Conservation (phyloP, 2,888 invertebrate species). For the Elysia crispata region DNA sequence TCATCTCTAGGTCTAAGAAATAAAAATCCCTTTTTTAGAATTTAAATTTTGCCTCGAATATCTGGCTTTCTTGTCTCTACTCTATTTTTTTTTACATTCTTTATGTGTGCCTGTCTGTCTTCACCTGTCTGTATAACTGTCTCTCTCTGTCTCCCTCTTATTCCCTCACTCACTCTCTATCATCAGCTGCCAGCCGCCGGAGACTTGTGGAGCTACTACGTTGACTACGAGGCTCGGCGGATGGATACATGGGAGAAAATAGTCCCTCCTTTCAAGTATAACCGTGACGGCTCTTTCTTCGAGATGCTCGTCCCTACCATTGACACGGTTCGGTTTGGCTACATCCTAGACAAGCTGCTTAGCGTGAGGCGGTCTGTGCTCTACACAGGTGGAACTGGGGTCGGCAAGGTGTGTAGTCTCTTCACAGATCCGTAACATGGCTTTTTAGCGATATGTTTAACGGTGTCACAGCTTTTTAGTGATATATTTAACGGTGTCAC, state of each 20-base stretch:
- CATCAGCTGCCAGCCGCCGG: conserved; percentile 84
- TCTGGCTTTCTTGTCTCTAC: too few relatives aligned
- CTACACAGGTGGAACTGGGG: conserved; percentile 93
- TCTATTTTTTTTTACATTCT: neutral
- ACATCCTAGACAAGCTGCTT: conserved; percentile 86
- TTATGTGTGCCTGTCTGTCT: too few relatives aligned
- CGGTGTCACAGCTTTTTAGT: too few relatives aligned
- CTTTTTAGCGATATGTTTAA: too few relatives aligned
- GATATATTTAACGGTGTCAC: too few relatives aligned
- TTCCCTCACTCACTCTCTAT: neutral
- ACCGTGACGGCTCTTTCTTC: conserved; percentile 86
- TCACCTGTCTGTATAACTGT: too few relatives aligned
- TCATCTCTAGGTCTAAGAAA: too few relatives aligned
- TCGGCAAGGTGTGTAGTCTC: conserved; percentile 83
- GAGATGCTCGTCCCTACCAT: conserved; percentile 93
- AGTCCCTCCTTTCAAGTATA: conserved; percentile 86
- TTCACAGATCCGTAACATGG: too few relatives aligned
- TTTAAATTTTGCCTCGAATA: too few relatives aligned
- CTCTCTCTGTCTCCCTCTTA: too few relatives aligned
- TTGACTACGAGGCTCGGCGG: conserved; percentile 84
- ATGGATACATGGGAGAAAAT: conserved; percentile 89
- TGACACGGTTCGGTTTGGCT: conserved; percentile 93
- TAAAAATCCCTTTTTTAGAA: too few relatives aligned
- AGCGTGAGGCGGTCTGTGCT: conserved; percentile 87
- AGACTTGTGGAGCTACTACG: conserved; percentile 87